Percentiles rank a stretch among this genome's conserved stretches.
These are phyloP conservation scores for Lucilia sericata DNA, from an alignment of 1,140 invertebrate genomes.

Conservation along the genomic window DNA sequence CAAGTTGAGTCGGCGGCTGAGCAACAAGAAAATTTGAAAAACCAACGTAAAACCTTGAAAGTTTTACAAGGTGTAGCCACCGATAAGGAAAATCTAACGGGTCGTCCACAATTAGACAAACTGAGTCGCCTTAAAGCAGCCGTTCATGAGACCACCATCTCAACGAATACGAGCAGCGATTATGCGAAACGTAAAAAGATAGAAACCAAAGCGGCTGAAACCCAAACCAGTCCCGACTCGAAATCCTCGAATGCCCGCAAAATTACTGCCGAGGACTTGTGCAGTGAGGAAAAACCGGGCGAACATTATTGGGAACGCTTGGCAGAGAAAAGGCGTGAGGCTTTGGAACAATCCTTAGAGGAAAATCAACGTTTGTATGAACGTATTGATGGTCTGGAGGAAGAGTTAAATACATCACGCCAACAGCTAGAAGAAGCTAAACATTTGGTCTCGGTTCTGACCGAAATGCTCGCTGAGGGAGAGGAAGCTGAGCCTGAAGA, in stretches of 20 bases:
- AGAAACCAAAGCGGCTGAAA: constrained; percentile 57
- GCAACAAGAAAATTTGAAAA: constrained; percentile 69
- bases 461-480: constrained; percentile 69
- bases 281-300: constrained; percentile 71
- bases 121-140: constrained; percentile 61
- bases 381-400: constrained; percentile 70
- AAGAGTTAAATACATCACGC: constrained; percentile 74
- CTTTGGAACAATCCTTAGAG: constrained; percentile 72
- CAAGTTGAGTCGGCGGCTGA: constrained; percentile 68
- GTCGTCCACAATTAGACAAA: constrained; percentile 62
- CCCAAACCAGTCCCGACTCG: constrained; percentile 54
- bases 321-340: constrained; percentile 73
- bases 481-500: constrained; percentile 60
- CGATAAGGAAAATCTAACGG: constrained; percentile 75
- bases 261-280: constrained; percentile 70
- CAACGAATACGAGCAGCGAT: constrained; percentile 54
- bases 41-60: constrained; percentile 71
- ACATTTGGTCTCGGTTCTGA: constrained; percentile 72
- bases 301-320: constrained; percentile 75
- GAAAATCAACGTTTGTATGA: constrained; percentile 72
- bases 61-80: constrained; percentile 71
- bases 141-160: constrained; percentile 53
- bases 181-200: constrained; percentile 64
- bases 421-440: constrained; percentile 74
- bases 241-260: constrained; percentile 6